Evolutionary conservation across 2,797 vertebrate species (phyloP), one percentile per base, ranked within the genome.

Genomic region (Ctenopoma multispine): DNA sequence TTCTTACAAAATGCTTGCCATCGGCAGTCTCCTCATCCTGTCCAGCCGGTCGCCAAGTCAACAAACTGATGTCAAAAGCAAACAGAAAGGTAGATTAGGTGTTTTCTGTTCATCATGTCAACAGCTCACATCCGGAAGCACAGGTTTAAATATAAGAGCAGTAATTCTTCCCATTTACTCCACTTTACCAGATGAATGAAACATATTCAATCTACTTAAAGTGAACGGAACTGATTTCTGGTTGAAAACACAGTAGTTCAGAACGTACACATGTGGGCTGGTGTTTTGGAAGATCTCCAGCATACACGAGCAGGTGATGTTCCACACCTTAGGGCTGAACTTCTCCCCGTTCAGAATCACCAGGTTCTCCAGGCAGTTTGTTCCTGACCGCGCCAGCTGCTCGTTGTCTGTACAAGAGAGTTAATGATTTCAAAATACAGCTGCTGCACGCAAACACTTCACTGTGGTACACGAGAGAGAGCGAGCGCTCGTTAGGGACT

Each of bases 261-360:
- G 51, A 13, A 82, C 97, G 93, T 91, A 99, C 97, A 89, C 95
- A 12, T 98, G 96, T 70, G 97, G 97, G 90, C 96, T 96, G 84
- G 97, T 97, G 75, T 94, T 97, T 86, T 96, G 97, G 94, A 99
- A 99, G 91, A 99, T 99, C 89, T 98, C 96, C 87, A 97, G 87
- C 97, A 99, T 98, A 69, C 97, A 99, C 76, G 84, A 94, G 88
- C 97, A 98, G 0, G 97, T 99, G 89, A 96, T 90, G 63, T 94
- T 93, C 97, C 97, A 99, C 38, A 99, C 97, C 29, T 95, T 94
- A 0, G 94, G 93, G 69, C 94, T 97, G 93, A 99, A 99, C 90
- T 99, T 99, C 88, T 97, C 95, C 63, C 97, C 97, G 0, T 96
- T 99, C 79, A 97, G 94, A 89, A 99, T 99, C 62, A 99, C 97